These are phyloP conservation scores for Bathynomus jamesi DNA, from an alignment of 1,140 invertebrate genomes.

Conservation along the genomic window DNA sequence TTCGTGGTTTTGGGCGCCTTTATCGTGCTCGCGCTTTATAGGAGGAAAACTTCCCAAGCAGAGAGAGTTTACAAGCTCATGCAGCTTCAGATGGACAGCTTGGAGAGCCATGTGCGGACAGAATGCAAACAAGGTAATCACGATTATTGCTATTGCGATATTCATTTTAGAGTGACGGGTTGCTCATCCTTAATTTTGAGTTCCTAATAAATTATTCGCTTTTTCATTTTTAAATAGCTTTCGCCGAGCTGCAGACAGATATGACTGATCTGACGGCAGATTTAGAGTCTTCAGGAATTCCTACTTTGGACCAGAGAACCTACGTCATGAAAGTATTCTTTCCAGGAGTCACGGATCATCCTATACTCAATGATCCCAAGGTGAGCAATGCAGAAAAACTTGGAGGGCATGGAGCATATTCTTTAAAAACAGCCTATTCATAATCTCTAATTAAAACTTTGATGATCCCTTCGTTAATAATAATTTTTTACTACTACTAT, in stretches of 20 bases:
- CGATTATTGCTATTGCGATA: no score
- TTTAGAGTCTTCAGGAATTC: constrained; percentile 85
- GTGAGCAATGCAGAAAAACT: no score
- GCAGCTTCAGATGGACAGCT: constrained; percentile 98
- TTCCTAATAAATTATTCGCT: no score
- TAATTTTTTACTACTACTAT: no score
- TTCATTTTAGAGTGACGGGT: no score
- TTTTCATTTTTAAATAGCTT: no score
- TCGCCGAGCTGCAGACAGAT: constrained; percentile 97
- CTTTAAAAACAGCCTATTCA: no score
- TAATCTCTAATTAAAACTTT: no score
- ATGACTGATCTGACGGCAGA: constrained; percentile 97
- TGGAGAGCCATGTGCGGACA: constrained; percentile 93
- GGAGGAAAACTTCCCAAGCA: constrained; percentile 86
- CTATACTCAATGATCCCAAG: constrained; percentile 77
- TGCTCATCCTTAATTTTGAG: no score
- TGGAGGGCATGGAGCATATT: no score
- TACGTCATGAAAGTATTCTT: constrained; percentile 99
- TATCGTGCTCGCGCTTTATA: constrained; percentile 75
- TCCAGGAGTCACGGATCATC: constrained; percentile 84
- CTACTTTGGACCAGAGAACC: constrained; percentile 87
- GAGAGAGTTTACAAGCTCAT: constrained; percentile 94
- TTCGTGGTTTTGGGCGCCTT: constrained; percentile 75
- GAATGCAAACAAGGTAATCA: constrained; percentile 84
- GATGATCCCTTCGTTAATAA: no score